Base-by-base conservation (phyloP, 2,797 vertebrate species). In the Myotis pilosus region DNA sequence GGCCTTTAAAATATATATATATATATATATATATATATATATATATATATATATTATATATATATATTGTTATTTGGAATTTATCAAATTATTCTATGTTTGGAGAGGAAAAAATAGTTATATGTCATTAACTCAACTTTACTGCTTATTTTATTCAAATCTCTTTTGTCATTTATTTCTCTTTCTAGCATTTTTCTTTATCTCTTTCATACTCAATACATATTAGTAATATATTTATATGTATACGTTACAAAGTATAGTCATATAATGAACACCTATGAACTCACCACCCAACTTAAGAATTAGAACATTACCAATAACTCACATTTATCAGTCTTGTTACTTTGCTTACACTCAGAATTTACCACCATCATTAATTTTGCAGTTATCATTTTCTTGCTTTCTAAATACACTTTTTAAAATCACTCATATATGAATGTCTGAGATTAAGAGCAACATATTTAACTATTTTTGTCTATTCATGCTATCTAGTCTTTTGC, bases 131-230 rank as follows among this genome's bases (percentile, higher is more conserved):
- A 88, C 28, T 83, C 83, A 80, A 47, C 10, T 22, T 80, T 23
- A 76, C 22, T 49, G 9, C 33, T 85, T 74, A 15, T 53, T 96
- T 90, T 88, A 79, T 87, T 75, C 36, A 41, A 53, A 25, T 55
- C 4, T 84, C n/a, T 78, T 57, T 53, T 62, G 60, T 86, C 25
- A 82, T 55, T 53, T 82, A 64, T 57, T 93, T 93, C 90, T 94
- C 57, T 8, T 55, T 84, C 78, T 80, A 36, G 11, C 7, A 76
- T 89, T 82, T 87, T 66, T 83, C 60, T 71, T 87, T 25, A 41
- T 66, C 17, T 38, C 90, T 94, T 79, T 78, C 95, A 83, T 75
- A 85, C 92, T 94, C 23, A 60, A 44, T 76, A 10, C 17, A 83
- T 84, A n/a, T 71, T 76, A 69, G 53, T 78, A 76, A 84, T 72